Evolutionary conservation across 2,888 invertebrate species (phyloP), one percentile per base, ranked within the genome.

Genomic region (Exephanes ischioxanthus): DNA sequence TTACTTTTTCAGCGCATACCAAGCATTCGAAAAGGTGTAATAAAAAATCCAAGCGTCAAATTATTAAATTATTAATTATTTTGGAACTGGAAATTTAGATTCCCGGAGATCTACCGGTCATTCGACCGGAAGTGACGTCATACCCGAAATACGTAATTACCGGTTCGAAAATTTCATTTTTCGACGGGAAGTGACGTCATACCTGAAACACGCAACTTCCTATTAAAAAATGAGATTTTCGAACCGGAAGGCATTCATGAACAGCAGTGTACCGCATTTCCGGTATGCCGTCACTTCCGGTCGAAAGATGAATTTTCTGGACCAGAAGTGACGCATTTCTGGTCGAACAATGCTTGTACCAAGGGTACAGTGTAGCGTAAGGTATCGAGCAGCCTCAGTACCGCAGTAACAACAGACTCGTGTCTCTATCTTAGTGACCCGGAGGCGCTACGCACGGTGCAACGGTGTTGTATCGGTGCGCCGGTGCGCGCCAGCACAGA

Each of bases 401-500:
- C 19, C 41, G 55, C 16, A 37, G 22, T 33, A 85, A 16, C 48
- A 68, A 66, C 63, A 79, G 73, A 77, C 33, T 55, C 51, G 7
- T 30, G 66, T 67, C 66, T 75, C 71, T 72, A 51, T 73, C 58
- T 71, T 26, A 79, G 76, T 75, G 80, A 79, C 79, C 85, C 79
- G 58, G 82, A 76, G 85, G 85, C 85, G 66, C 75, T 41, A 71
- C 55, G 76, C 70, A 68, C 78, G 81, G 48, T 53, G 45, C 33
- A 73, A 55, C 41, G 33, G 55, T 58, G 79, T 58, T 63, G 73
- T 75, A 48, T 66, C 37, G 30, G 30, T 22, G 70, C 33, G 37
- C 26, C 41, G 22, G 37, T 67, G 67, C 67, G 77, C 16, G 66
- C 77, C 41, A 22, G 53, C 76, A 66, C 53, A 77, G 53, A 67